Evolutionary conservation across 2,797 vertebrate genomes (phyloP).

Genomic region (Scomberomorus guttatus): DNA sequence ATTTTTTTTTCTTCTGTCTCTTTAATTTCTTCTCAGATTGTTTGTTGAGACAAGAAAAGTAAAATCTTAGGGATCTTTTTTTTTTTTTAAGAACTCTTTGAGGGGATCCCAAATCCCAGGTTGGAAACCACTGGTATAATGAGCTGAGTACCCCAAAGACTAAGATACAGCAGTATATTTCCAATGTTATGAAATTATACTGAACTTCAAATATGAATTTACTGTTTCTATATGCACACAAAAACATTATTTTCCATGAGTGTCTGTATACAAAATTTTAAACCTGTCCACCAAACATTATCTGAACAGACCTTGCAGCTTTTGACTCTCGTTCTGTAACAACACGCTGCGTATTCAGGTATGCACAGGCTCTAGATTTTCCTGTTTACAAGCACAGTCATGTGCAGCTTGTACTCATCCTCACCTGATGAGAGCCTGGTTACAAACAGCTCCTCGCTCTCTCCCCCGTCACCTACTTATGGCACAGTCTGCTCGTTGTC

Average conservation of each 20-base stretch:
- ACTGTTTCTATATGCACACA: neutral
- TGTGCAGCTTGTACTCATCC: conserved; percentile 16
- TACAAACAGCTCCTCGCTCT: conserved; percentile 6
- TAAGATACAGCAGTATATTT: neutral
- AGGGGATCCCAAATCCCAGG: too few relatives aligned
- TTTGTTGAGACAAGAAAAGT: neutral
- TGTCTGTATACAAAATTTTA: neutral
- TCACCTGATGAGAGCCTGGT: conserved; percentile 36
- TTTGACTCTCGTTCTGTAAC: neutral
- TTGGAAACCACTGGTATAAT: too few relatives aligned
- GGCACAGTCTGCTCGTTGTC: conserved; percentile 16
- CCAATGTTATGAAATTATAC: neutral
- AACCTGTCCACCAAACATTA: neutral
- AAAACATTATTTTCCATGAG: neutral
- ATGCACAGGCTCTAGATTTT: conserved; percentile 16
- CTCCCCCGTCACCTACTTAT: conserved; percentile 51
- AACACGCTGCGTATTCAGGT: neutral
- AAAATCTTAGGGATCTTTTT: too few relatives aligned
- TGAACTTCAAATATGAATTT: too few relatives aligned
- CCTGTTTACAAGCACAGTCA: conserved; percentile 24
- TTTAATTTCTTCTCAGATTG: too few relatives aligned
- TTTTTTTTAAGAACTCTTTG: too few relatives aligned
- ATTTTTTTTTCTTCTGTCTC: too few relatives aligned
- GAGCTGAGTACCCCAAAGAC: neutral
- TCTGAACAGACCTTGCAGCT: neutral